These are phyloP conservation scores for Drosophila pseudotalamancana DNA, from an alignment of 2,888 invertebrate genomes.

Conservation along the genomic window DNA sequence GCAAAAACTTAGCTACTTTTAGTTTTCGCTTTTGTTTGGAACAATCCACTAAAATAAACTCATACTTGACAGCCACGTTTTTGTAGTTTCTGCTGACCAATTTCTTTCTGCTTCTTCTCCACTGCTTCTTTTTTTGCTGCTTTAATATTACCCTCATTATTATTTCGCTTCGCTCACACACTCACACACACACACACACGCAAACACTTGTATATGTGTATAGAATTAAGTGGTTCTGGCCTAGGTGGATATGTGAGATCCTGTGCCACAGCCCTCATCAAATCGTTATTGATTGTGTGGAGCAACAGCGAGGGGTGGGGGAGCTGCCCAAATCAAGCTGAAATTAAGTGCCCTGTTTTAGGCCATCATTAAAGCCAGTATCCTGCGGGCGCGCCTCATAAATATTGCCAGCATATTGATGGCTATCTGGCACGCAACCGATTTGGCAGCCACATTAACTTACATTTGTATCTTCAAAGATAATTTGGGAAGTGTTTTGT, in stretches of 20 bases:
- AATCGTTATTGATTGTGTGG: constrained; percentile 70
- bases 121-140: constrained; percentile 20
- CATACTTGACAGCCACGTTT: constrained; percentile 30
- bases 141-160: constrained; percentile 74
- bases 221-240: constrained; percentile 64
- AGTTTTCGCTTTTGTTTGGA: constrained; percentile 58
- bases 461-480: constrained; percentile 40
- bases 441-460: constrained; percentile 29
- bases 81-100: constrained; percentile 49
- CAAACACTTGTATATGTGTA: constrained; percentile 28
- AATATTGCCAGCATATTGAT: constrained; percentile 78
- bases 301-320: too few relatives aligned
- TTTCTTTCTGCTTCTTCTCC: constrained; percentile 28
- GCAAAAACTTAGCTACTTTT: constrained; percentile 60
- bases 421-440: constrained; percentile 75
- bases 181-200: constrained; percentile 2
- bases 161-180: constrained; percentile 67
- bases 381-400: constrained; percentile 80
- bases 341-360: constrained; percentile 76
- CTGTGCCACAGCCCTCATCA: constrained; percentile 65
- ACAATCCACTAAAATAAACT: constrained; percentile 38
- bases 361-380: constrained; percentile 78
- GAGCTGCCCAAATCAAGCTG: constrained; percentile 51
- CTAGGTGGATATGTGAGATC: constrained; percentile 65
- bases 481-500: constrained; percentile 79